These are phyloP conservation scores for Chesias legatella DNA, from an alignment of 2,888 invertebrate species.

Conservation along the genomic window DNA sequence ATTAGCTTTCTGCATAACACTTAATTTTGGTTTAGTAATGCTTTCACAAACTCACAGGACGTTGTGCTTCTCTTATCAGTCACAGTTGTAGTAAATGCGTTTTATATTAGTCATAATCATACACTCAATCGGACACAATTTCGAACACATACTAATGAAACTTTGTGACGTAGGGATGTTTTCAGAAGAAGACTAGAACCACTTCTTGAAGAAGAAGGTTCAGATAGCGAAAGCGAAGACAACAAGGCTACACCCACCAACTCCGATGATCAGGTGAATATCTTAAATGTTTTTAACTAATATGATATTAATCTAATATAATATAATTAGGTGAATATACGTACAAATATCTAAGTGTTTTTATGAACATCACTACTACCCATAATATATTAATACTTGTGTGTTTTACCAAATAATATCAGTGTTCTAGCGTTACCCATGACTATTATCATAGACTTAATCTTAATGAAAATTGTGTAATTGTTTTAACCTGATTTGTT, in stretches of 20 bases:
- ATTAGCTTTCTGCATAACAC: slow-evolving; percentile 4
- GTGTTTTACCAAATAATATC: no score
- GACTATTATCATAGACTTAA: no score
- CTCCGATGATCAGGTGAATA: slow-evolving; percentile 78
- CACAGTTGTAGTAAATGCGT: slow-evolving; percentile 4
- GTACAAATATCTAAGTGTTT: no score
- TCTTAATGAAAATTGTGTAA: no score
- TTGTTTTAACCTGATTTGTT: slow-evolving; percentile 5
- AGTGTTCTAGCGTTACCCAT: no score
- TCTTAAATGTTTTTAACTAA: slow-evolving; percentile 19
- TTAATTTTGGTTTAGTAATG: slow-evolving; percentile 13
- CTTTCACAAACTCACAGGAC: slow-evolving; percentile 16
- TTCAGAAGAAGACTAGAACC: slow-evolving; percentile 89
- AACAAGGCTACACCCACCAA: slow-evolving; percentile 73
- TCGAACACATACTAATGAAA: slow-evolving; percentile 35
- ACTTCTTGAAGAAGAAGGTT: slow-evolving; percentile 89
- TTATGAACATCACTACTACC: background rate
- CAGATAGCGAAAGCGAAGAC: slow-evolving; percentile 81
- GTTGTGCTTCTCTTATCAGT: slow-evolving; percentile 9
- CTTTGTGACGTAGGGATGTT: slow-evolving; percentile 61
- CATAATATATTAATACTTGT: slow-evolving; percentile 1
- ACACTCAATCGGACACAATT: slow-evolving; percentile 2
- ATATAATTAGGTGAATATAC: no score
- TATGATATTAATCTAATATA: no score
- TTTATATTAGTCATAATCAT: background rate